Evolutionary conservation across 2,888 invertebrate genomes (phyloP), one percentile per base, ranked within the genome.

Genomic region (Rhodophaea formosa): DNA sequence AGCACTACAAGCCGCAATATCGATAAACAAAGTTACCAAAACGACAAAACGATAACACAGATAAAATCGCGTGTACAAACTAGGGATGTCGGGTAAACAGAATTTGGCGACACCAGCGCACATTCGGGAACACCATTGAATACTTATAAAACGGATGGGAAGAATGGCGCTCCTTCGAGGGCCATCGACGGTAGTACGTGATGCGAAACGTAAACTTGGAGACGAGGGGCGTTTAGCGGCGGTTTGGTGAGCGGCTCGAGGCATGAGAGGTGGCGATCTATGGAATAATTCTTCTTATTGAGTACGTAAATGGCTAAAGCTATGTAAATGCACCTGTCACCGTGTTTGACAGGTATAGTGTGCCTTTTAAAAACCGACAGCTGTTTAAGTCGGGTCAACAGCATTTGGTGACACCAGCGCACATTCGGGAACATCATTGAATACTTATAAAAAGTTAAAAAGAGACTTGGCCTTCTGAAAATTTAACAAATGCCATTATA

Each of bases 401-500:
- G 61, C 68, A 61, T 69, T 68, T 69, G 23, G 67, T 64, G 58
- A 59, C 43, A 63, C 57, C 61, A 66, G 71, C 70, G 79, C 77
- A 17, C 76, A 77, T 76, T 73, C 72, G 77, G 62, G 66, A 74
- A 76, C 75, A 80, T 76, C 79, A 79, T 79, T 80, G 77, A 79
- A 84, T 80, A 79, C 77, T 82, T 80, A 80, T 72, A 75, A 78
- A 79, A 71, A n/a, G n/a, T n/a, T n/a, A n/a, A n/a, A n/a, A n/a
- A n/a, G n/a, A n/a, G n/a, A n/a, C n/a, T n/a, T n/a, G n/a, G n/a
- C n/a, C n/a, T n/a, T n/a, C n/a, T n/a, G n/a, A n/a, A n/a, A n/a
- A n/a, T n/a, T n/a, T n/a, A n/a, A n/a, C n/a, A n/a, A n/a, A n/a
- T n/a, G n/a, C n/a, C n/a, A n/a, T n/a, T n/a, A n/a, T n/a, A n/a